Conservation (phyloP, 53 echinoderm and acorn worm genomes). For the Holothuria scabra region DNA sequence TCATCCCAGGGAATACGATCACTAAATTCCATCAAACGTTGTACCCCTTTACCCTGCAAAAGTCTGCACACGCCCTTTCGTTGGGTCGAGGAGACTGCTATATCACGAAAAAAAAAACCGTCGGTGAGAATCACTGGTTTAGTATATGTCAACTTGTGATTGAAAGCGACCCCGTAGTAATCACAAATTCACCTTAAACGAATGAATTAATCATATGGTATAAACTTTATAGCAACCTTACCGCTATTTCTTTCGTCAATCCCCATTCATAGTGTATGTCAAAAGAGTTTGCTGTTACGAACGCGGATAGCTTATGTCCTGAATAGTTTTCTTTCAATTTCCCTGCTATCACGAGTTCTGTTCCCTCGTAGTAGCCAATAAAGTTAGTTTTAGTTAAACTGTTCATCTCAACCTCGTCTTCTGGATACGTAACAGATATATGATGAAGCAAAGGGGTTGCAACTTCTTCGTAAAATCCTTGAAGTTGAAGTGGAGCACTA, state of each 20-base stretch:
- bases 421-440: slow-evolving; percentile 67
- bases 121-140: too few relatives aligned
- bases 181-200: too few relatives aligned
- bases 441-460: slow-evolving; percentile 83
- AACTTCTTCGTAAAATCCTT: slow-evolving; percentile 90
- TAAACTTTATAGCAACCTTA: too few relatives aligned
- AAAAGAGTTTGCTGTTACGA: neutral
- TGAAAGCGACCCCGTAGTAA: too few relatives aligned
- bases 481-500: slow-evolving; percentile 71
- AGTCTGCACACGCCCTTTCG: too few relatives aligned
- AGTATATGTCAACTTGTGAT: too few relatives aligned
- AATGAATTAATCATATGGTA: too few relatives aligned
- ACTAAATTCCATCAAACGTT: too few relatives aligned
- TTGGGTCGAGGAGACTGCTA: too few relatives aligned
- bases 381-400: slow-evolving; percentile 72
- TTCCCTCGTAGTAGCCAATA: slow-evolving; percentile 79
- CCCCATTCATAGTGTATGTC: neutral
- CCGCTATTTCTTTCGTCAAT: neutral
- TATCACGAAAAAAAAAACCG: too few relatives aligned
- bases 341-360: slow-evolving; percentile 83
- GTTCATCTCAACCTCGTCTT: slow-evolving; percentile 51
- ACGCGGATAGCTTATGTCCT: neutral
- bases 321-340: slow-evolving; percentile 59
- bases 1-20: too few relatives aligned
- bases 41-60: too few relatives aligned